Conservation (phyloP, 2,113 vertebrate genomes). For the Percopsis transmontana region DNA sequence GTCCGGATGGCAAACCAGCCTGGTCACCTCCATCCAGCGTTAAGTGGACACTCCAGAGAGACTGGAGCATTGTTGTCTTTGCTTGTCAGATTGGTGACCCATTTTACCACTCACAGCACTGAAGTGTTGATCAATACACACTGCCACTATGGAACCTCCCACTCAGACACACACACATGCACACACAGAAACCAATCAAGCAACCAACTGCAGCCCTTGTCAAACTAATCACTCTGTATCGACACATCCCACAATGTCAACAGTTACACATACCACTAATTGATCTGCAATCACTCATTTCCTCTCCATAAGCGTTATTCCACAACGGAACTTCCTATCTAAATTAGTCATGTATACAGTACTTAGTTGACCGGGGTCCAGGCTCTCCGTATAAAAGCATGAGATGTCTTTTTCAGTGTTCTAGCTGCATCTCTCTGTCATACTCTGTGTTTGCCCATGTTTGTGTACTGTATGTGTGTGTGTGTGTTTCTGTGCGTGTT, state of each 20-base stretch:
- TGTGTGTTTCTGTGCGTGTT: slow-evolving; percentile 12
- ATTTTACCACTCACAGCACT: slow-evolving; percentile 11
- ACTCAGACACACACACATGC: not conserved
- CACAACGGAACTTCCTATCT: slow-evolving; percentile 13
- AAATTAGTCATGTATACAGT: no score
- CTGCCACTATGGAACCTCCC: slow-evolving; percentile 35
- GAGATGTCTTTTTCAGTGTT: no score
- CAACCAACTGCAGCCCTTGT: slow-evolving; percentile 8
- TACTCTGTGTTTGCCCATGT: not conserved
- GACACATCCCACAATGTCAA: slow-evolving; percentile 37
- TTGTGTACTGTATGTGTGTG: not conserved
- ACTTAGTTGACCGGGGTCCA: not conserved
- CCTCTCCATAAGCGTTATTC: slow-evolving; percentile 42
- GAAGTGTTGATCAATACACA: slow-evolving; percentile 16
- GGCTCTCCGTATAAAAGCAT: not conserved
- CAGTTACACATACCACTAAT: slow-evolving; percentile 49
- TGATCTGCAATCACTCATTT: slow-evolving; percentile 41
- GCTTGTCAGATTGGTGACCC: not conserved
- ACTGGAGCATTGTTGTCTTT: not conserved
- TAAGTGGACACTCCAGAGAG: not conserved
- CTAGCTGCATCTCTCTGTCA: not conserved
- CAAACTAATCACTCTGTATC: slow-evolving; percentile 31
- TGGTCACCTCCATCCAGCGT: not conserved
- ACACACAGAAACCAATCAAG: not conserved
- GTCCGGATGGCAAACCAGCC: not conserved